Conservation (phyloP, 1,140 invertebrate genomes). For the Mya arenaria region DNA sequence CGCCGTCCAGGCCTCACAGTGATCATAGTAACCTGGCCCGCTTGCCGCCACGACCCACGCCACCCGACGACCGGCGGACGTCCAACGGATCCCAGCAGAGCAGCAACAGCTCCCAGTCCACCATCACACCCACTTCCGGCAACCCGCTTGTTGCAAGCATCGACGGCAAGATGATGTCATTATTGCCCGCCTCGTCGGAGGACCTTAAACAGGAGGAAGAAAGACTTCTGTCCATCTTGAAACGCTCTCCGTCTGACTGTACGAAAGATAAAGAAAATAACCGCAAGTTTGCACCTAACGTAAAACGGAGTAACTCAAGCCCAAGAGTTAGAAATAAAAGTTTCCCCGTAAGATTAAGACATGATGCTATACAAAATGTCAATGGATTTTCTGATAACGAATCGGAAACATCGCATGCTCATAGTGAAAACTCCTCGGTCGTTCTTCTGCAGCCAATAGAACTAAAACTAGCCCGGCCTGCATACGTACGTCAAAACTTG, state of each 20-base stretch:
- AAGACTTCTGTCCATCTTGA: slow-evolving; percentile 29
- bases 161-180: slow-evolving; percentile 76
- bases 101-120: slow-evolving; percentile 71
- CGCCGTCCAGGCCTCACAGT: not conserved
- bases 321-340: slow-evolving; percentile 44
- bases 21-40: slow-evolving; percentile 46
- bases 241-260: slow-evolving; percentile 56
- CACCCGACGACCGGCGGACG: slow-evolving; percentile 53
- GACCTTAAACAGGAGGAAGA: not conserved
- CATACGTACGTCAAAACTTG: slow-evolving; percentile 69
- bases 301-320: slow-evolving; percentile 66
- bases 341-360: slow-evolving; percentile 29
- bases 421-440: slow-evolving; percentile 76
- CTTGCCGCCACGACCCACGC: slow-evolving; percentile 56
- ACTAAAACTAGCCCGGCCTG: slow-evolving; percentile 68
- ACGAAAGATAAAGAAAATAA: slow-evolving; percentile 50
- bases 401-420: slow-evolving; percentile 69
- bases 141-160: slow-evolving; percentile 71
- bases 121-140: slow-evolving; percentile 69
- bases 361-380: not conserved
- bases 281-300: slow-evolving; percentile 54
- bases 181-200: slow-evolving; percentile 61
- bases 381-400: slow-evolving; percentile 70
- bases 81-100: slow-evolving; percentile 70
- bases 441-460: slow-evolving; percentile 75